Percentiles rank a stretch among this genome's conserved stretches.
These are phyloP conservation scores for Frieseomelitta varia DNA, from an alignment of 1,140 invertebrate species.

Conservation along the genomic window DNA sequence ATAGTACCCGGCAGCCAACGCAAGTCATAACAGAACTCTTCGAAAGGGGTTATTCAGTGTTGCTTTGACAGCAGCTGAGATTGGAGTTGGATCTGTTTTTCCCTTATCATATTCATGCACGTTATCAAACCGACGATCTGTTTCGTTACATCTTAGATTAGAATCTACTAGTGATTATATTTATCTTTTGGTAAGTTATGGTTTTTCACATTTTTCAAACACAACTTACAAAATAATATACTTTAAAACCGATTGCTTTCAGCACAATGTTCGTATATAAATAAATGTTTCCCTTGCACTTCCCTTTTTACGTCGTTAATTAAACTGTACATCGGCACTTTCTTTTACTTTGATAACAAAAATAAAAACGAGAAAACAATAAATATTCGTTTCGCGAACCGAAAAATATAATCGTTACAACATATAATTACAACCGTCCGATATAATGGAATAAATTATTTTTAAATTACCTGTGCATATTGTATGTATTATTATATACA, in stretches of 20 bases:
- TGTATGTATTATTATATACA: background rate
- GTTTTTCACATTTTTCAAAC: background rate
- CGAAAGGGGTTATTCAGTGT: conserved; percentile 43
- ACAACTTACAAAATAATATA: background rate
- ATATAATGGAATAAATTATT: background rate
- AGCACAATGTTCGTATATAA: background rate
- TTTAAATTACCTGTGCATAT: background rate
- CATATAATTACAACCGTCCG: background rate
- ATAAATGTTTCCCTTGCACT: background rate
- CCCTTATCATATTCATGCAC: background rate
- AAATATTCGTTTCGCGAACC: background rate
- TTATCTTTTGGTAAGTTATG: conserved; percentile 35
- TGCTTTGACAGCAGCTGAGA: conserved; percentile 19
- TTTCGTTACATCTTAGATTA: background rate
- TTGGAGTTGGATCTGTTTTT: background rate
- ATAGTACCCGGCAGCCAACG: conserved; percentile 33
- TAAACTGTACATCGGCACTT: background rate
- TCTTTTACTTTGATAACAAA: background rate
- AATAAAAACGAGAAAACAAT: background rate
- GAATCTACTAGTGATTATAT: background rate
- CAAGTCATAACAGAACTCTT: conserved; percentile 7
- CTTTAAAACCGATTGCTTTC: background rate
- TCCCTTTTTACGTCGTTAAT: background rate
- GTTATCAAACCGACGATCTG: background rate
- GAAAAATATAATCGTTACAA: background rate